Percentiles rank a stretch among this genome's conserved stretches.
Conservation (phyloP, 2,797 vertebrate species). For the Parambassis ranga region DNA sequence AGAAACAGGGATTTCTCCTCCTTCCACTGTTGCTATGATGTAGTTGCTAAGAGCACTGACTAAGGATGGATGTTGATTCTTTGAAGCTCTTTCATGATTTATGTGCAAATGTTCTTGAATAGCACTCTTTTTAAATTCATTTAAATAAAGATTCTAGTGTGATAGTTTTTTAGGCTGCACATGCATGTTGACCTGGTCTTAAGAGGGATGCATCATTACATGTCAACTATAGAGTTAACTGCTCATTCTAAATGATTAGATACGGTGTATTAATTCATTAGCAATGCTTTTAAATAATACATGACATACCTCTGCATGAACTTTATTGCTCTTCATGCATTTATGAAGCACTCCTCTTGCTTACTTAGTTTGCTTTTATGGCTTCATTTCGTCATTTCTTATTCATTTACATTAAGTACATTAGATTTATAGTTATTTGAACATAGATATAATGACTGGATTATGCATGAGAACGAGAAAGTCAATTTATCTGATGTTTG, state of each 20-base stretch:
- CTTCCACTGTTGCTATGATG: slow-evolving; percentile 81
- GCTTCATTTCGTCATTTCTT: slow-evolving; percentile 2
- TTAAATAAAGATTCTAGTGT: not conserved
- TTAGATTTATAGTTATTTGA: not conserved
- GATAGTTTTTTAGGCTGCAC: not conserved
- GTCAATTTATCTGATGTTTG: not conserved
- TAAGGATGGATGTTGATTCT: slow-evolving; percentile 45
- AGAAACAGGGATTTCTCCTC: slow-evolving; percentile 69
- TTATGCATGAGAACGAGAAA: not conserved
- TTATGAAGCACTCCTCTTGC: not conserved
- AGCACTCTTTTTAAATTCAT: too few relatives aligned
- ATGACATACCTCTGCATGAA: slow-evolving; percentile 5
- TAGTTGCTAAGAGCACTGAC: slow-evolving; percentile 69
- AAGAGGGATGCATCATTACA: not conserved
- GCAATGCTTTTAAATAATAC: slow-evolving; percentile 13
- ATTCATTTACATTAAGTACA: not conserved
- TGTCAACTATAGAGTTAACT: not conserved
- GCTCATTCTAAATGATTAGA: slow-evolving; percentile 1
- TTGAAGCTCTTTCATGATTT: slow-evolving; percentile 7
- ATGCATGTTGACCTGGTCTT: too few relatives aligned
- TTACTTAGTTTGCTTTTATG: slow-evolving; percentile 6
- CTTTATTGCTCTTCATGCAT: not conserved
- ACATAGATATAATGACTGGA: not conserved
- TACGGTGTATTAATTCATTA: not conserved
- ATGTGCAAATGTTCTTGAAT: slow-evolving; percentile 5